Percentiles rank a stretch among this genome's conserved stretches.
These are phyloP conservation scores for Nematostella vectensis DNA, from an alignment of 92 coral and sea anemone genomes.

Conservation along the genomic window DNA sequence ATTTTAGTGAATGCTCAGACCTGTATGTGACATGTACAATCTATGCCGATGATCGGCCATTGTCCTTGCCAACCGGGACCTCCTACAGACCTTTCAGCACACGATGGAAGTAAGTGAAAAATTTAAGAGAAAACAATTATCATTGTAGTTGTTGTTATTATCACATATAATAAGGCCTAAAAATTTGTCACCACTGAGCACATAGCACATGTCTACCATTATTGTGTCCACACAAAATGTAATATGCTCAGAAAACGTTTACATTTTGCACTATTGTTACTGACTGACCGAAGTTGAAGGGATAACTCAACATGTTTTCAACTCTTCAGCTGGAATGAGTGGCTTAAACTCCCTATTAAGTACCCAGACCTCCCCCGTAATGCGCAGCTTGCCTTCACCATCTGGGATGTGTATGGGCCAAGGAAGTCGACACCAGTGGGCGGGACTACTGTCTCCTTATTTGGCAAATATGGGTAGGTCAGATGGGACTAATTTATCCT, in stretches of 20 bases:
- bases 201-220: no score
- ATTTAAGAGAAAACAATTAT: background rate
- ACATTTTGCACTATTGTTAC: no score
- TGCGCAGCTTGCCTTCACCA: slow-evolving; percentile 89
- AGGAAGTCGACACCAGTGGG: slow-evolving; percentile 89
- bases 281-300: no score
- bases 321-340: slow-evolving; percentile 99
- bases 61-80: slow-evolving; percentile 91
- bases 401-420: slow-evolving; percentile 96
- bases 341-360: slow-evolving; percentile 88
- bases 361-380: slow-evolving; percentile 86
- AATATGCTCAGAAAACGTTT: no score
- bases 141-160: no score
- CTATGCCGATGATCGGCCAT: slow-evolving; percentile 87
- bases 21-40: slow-evolving; percentile 92
- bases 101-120: slow-evolving; percentile 90
- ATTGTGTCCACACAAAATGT: no score
- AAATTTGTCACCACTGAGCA: no score
- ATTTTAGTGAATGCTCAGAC: slow-evolving; percentile 98
- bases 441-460: slow-evolving; percentile 89
- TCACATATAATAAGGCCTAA: no score
- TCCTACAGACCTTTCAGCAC: slow-evolving; percentile 90
- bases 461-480: slow-evolving; percentile 92
- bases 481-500: no score
- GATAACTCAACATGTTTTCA: no score